phyloP scores from a whole-genome alignment of 2,888 invertebrate genomes.

The Chouioia cunea region DNA sequence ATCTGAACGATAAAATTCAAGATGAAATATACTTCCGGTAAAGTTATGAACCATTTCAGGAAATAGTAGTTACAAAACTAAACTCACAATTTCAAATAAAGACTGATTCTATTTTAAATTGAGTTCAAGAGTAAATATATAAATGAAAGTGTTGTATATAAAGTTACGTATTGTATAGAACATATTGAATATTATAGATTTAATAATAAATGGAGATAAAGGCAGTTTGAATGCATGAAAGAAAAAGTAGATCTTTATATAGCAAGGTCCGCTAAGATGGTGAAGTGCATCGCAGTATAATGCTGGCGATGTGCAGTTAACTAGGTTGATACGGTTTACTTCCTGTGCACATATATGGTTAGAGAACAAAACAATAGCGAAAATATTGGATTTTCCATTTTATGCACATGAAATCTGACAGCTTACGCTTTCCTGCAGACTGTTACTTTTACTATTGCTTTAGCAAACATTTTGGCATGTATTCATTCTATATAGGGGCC shows the following conservation, averaged over 20 bases:
- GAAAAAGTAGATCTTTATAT: slow-evolving; percentile 31
- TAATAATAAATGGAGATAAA: slow-evolving; percentile 1
- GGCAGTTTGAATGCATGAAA: not conserved
- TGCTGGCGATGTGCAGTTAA: slow-evolving; percentile 1
- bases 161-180: no score
- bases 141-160: no score
- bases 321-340: slow-evolving; percentile 25
- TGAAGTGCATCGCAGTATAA: not conserved
- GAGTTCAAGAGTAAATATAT: no score
- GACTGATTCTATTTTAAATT: no score
- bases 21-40: no score
- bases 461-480: slow-evolving; percentile 13
- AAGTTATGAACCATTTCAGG: no score
- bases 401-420: slow-evolving; percentile 2
- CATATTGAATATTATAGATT: no score
- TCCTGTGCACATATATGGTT: not conserved
- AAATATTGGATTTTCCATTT: slow-evolving; percentile 33
- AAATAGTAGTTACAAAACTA: no score
- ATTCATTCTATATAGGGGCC: slow-evolving; percentile 19
- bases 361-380: slow-evolving; percentile 26
- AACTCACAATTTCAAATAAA: no score
- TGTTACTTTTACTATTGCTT: slow-evolving; percentile 24
- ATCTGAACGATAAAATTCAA: no score
- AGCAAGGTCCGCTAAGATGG: slow-evolving; percentile 11
- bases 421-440: slow-evolving; percentile 19